Evolutionary conservation across 2,113 vertebrate genomes (phyloP).

Genomic region (Cyprinodon tularosa): DNA sequence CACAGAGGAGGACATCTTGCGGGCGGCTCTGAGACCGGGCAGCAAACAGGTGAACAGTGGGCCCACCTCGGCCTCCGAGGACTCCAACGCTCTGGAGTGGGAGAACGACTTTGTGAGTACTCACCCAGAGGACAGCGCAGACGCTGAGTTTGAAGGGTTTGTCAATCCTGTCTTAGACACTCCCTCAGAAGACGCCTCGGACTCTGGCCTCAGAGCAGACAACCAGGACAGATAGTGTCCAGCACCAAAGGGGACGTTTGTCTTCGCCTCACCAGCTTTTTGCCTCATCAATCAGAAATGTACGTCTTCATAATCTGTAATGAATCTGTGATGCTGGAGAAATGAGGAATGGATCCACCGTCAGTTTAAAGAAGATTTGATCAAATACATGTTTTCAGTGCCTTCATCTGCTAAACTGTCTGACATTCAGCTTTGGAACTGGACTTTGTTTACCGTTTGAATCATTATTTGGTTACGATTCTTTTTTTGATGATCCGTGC

Average conservation of each 20-base stretch:
- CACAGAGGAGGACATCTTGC: slow-evolving; percentile 96
- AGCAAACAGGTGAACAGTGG: slow-evolving; percentile 82
- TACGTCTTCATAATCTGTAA: slow-evolving; percentile 35
- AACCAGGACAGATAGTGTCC: slow-evolving; percentile 84
- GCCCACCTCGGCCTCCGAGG: slow-evolving; percentile 89
- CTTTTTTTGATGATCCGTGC: not conserved
- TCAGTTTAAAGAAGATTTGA: slow-evolving; percentile 19
- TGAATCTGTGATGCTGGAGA: slow-evolving; percentile 39
- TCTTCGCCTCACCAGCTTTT: slow-evolving; percentile 56
- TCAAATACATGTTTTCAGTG: slow-evolving; percentile 59
- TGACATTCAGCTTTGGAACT: slow-evolving; percentile 37
- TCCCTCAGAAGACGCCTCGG: slow-evolving; percentile 69
- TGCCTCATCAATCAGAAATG: slow-evolving; percentile 46
- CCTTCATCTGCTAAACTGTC: slow-evolving; percentile 63
- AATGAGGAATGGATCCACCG: slow-evolving; percentile 23
- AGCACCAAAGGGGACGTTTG: slow-evolving; percentile 44
- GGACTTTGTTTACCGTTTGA: slow-evolving; percentile 1
- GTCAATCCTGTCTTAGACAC: slow-evolving; percentile 92
- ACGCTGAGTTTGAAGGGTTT: slow-evolving; percentile 91
- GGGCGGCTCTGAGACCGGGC: slow-evolving; percentile 84
- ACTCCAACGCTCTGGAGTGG: slow-evolving; percentile 95
- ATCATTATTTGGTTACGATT: slow-evolving; percentile 25
- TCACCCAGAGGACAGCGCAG: slow-evolving; percentile 86
- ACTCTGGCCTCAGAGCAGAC: slow-evolving; percentile 59
- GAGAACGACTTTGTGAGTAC: slow-evolving; percentile 96